Base-by-base conservation (phyloP, 2,888 invertebrate species). In the Polylopha cassiicola region DNA sequence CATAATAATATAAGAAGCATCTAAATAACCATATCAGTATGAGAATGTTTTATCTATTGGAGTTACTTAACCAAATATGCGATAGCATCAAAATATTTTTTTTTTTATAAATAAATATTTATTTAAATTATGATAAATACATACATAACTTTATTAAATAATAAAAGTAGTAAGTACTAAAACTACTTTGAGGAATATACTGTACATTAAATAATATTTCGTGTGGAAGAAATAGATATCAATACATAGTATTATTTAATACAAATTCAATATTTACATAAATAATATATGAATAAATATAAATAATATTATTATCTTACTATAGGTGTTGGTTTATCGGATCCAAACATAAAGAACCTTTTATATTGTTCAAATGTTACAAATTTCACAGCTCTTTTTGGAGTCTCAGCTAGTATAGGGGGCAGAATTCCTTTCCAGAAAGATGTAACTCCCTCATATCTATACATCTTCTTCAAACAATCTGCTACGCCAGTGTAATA, bases 351-450 rank as follows among this genome's bases (percentile, higher is more conserved):
- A 70, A 95, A 95, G 52, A 95, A 72, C 55, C 90, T 88, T 81
- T 97, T 96, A 63, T 95, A 95, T 71, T 97, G 95, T 76, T 97
- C 97, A 82, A 97, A 98, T 15, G 95, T 93, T 59, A 95, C 91
- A 77, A 98, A 98, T 88, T 98, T 98, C 7, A 95, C 92, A 8
- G 97, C 97, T 62, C 97, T 78, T 75, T 98, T 98, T 1, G 98
- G 98, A 1, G 97, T 98, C 84, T 98, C 98, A 4, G 95, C 97
- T 45, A 97, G 72, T 54, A 98, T 92, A 4, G 98, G 98, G 3
- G 97, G 98, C 50, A 97, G 55, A 51, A 98, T 95, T 45, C 98
- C 98, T 86, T 97, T 96, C 92, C 95, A 97, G 73, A 93, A 95
- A 5, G 96, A 93, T 30, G 89, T 82, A 6, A 93, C 47, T 2